phyloP scores from a whole-genome alignment of 2,888 invertebrate species.

The Hirtodrosophila duncani region DNA sequence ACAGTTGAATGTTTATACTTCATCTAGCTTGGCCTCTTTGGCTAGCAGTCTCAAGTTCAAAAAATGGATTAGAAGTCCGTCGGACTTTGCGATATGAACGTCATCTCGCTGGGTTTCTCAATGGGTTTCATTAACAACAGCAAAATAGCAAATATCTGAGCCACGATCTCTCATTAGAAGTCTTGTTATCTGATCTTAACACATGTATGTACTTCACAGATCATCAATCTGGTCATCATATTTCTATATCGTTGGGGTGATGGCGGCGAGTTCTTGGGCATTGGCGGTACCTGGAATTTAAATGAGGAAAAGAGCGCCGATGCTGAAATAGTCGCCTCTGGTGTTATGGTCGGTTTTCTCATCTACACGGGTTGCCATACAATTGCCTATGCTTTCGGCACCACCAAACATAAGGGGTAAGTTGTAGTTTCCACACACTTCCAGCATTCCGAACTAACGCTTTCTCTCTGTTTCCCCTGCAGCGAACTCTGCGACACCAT shows the following conservation, averaged over 20 bases:
- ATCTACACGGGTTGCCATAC: conserved; percentile 89
- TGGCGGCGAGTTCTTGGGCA: conserved; percentile 90
- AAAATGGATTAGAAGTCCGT: too few relatives aligned
- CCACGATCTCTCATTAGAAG: too few relatives aligned
- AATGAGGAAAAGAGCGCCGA: conserved; percentile 93
- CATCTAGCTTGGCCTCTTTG: too few relatives aligned
- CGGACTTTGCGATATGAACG: not conserved
- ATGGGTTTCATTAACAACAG: too few relatives aligned
- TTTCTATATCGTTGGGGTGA: conserved; percentile 90
- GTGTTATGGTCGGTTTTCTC: conserved; percentile 91
- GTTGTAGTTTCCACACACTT: not conserved
- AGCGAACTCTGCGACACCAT: conserved; percentile 89
- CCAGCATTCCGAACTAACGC: not conserved
- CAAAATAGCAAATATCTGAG: too few relatives aligned
- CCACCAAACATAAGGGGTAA: conserved; percentile 87
- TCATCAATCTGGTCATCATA: conserved; percentile 88
- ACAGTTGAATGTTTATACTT: too few relatives aligned
- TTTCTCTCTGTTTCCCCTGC: conserved; percentile 24
- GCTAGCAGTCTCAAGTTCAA: too few relatives aligned
- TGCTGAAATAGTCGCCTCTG: conserved; percentile 92
- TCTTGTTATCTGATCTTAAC: not conserved
- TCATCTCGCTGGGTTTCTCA: conserved; percentile 1
- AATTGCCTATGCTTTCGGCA: conserved; percentile 87
- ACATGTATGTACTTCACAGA: conserved; percentile 79
- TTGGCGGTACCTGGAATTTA: conserved; percentile 93